phyloP scores from a whole-genome alignment of 2,888 invertebrate species.

The Acanthoscelides obtectus region DNA sequence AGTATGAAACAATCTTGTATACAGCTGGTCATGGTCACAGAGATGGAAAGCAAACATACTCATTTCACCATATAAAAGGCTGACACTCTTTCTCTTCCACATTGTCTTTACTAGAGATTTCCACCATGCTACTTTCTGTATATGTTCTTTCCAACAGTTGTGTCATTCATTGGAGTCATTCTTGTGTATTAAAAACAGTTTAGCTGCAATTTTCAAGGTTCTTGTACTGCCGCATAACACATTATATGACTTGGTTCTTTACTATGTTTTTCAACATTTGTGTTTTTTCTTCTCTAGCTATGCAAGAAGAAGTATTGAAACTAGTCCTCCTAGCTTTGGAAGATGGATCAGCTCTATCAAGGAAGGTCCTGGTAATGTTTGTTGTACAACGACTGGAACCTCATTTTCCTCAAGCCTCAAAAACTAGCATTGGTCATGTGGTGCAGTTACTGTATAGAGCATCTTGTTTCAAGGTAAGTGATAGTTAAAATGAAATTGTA shows the following conservation, averaged over 20 bases:
- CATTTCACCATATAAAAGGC: no score
- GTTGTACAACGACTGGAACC: constrained; percentile 95
- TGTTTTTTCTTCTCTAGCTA: constrained; percentile 53
- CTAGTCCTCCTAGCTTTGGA: constrained; percentile 90
- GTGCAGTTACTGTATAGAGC: constrained; percentile 96
- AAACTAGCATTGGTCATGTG: constrained; percentile 98
- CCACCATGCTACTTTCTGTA: no score
- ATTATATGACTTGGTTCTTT: neutral
- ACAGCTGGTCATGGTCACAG: no score
- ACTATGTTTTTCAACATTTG: constrained; percentile 3
- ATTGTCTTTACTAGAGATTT: no score
- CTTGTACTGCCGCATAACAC: no score
- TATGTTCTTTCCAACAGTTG: neutral
- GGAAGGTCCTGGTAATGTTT: constrained; percentile 96
- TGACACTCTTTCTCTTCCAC: no score
- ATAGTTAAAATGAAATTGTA: constrained; percentile 2
- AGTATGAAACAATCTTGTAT: no score
- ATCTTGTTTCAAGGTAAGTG: constrained; percentile 91
- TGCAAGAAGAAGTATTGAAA: constrained; percentile 98
- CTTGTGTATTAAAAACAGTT: no score
- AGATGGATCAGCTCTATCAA: constrained; percentile 89
- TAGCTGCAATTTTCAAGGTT: no score
- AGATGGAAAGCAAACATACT: no score
- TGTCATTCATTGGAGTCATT: neutral
- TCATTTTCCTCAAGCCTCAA: constrained; percentile 93